Base-by-base conservation (phyloP, 2,113 vertebrate species). In the Isichthys henryi region DNA sequence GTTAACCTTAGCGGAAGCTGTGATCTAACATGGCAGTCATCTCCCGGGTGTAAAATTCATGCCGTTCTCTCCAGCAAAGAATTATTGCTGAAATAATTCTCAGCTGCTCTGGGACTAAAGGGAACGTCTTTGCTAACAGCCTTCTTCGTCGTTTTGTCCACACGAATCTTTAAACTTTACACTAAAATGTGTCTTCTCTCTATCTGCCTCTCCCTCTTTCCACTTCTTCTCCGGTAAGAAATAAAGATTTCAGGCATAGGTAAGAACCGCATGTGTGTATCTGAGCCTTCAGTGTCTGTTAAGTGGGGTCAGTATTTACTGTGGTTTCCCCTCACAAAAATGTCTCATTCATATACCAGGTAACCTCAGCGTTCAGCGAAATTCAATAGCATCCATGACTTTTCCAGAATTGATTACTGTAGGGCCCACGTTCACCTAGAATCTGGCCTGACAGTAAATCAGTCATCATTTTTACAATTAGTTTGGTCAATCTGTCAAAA, bases 161-260 rank as follows among this genome's bases (percentile, higher is more conserved):
- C 31, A 87, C 50, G 2, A 52, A 53, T 56, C 85, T 87, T 87
- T 15, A 87, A 9, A 35, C 27, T 53, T 53, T 11, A 53, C 27
- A 53, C 27, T 87, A 91, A 66, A 52, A 89, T 88, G 90, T 89
- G 62, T 87, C 0, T 53, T 53, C 50, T 53, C 21, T 56, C 46
- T 89, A 45, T 91, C 88, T 62, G 35, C 70, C 87, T 84, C 86
- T 56, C 50, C 89, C 88, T 91, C 91, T 95, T 95, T 95, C 95
- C 94, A 91, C 94, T 95, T 97, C 94, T 95, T 93, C 91, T 96
- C 91, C 94, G 93, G 92, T 96, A 97, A 99, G 98, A 99, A 99
- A 99, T 98, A 99, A 99, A 98, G 98, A 99, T 98, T 99, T 99
- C 97, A 98, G 98, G 97, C 98, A 99, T 97, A 99, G 98, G 98